Evolutionary conservation across 2,797 vertebrate genomes (phyloP).

Genomic region (Sebastes vulpes): DNA sequence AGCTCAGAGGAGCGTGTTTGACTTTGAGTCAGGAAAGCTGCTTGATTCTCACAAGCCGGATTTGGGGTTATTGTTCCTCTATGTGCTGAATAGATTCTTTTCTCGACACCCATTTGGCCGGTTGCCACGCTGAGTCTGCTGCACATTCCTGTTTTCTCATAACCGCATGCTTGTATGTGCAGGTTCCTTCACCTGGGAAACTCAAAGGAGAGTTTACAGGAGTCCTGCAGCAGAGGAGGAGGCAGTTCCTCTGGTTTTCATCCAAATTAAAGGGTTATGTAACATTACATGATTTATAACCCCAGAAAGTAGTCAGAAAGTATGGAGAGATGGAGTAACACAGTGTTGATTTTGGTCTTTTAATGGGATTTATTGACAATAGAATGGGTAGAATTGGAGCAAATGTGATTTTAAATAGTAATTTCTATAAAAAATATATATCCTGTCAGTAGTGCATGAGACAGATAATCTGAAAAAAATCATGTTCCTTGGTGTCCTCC

Average conservation of each 20-base stretch:
- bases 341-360: too few species aligned
- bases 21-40: neutral
- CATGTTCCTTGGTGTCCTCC: too few species aligned
- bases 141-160: slow-evolving; percentile 31
- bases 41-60: slow-evolving; percentile 24
- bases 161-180: neutral
- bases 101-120: neutral
- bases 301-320: too few species aligned
- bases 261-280: neutral
- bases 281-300: neutral
- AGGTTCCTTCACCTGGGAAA: slow-evolving; percentile 37
- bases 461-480: too few species aligned
- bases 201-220: neutral
- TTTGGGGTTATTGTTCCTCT: slow-evolving; percentile 12
- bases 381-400: too few species aligned
- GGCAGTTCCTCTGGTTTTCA: neutral
- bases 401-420: too few species aligned
- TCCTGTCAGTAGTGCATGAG: too few species aligned
- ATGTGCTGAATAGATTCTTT: slow-evolving; percentile 37
- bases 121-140: neutral
- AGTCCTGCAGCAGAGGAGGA: neutral
- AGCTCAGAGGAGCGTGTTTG: slow-evolving; percentile 13
- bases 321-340: too few species aligned
- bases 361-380: too few species aligned
- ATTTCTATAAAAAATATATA: too few species aligned